Evolutionary conservation across 2,113 vertebrate genomes (phyloP), one percentile per base, ranked within the genome.

Genomic region (Amphiprion ocellaris): DNA sequence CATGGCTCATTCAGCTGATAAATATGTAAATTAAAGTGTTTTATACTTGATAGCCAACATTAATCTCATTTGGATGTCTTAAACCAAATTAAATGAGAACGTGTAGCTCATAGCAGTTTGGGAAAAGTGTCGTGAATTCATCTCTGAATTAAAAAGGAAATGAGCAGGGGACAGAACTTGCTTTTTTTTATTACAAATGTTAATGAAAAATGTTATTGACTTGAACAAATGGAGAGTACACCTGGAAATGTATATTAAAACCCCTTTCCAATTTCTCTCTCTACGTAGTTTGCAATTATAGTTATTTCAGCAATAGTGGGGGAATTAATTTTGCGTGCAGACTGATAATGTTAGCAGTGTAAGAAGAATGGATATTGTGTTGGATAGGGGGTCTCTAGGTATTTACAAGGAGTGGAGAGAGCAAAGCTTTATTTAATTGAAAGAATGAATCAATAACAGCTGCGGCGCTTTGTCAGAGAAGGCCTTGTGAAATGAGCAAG

Each of bases 191-290:
- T 94, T 94, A 92, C 93, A 89, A 92, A 88, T 94, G 92, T 93
- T 94, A 94, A 95, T 94, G 94, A 95, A 94, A 94, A 93, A 94
- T 95, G 89, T 94, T 95, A 95, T 95, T 95, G 94, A 95, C 94
- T 94, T 92, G 93, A 93, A 95, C 93, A 93, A 95, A 95, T 93
- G 93, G 92, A 93, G 91, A 94, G 92, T 93, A 93, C 93, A 95
- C 94, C 94, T 95, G 90, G 92, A 93, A 94, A 94, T 95, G 89
- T 93, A 92, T 94, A 94, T 94, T 93, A 94, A 93, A 94, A 86
- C 81, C 87, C 87, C 88, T 89, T 92, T 94, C 91, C 90, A 93
- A 94, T 94, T 94, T 94, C 92, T 92, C 91, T 92, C 92, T 92
- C 87, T 87, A 74, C 84, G 92, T 90, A 90, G 90, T 90, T 95